Evolutionary conservation across 2,888 invertebrate genomes (phyloP).

Genomic region (Agrypnus murinus): DNA sequence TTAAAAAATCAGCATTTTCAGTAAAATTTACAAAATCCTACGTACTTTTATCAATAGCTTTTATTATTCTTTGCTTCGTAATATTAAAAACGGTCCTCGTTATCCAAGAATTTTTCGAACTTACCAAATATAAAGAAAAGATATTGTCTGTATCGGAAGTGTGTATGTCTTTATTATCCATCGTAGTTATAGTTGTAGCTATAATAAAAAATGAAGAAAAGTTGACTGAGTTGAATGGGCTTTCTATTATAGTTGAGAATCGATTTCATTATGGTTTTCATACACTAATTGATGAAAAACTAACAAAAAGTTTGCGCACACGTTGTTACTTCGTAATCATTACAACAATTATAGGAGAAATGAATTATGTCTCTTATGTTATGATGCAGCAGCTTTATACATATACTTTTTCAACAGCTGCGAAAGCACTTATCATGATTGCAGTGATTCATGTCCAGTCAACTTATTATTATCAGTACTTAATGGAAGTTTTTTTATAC

Average conservation of each 20-base stretch:
- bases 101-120: no score
- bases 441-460: not conserved
- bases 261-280: not conserved
- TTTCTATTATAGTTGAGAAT: not conserved
- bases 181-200: not conserved
- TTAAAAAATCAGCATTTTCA: no score
- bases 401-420: not conserved
- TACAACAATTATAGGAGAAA: not conserved
- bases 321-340: not conserved
- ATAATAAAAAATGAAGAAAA: not conserved
- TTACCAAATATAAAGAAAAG: no score
- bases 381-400: not conserved
- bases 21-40: no score
- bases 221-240: constrained; percentile 1
- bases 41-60: no score
- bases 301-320: not conserved
- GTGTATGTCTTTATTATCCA: not conserved
- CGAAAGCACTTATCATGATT: not conserved
- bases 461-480: not conserved
- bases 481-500: no score
- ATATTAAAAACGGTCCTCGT: no score
- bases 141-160: no score
- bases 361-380: not conserved
- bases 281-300: not conserved
- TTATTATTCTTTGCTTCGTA: no score